phyloP scores from a whole-genome alignment of 2,797 vertebrate genomes.

The Oreochromis mossambicus region DNA sequence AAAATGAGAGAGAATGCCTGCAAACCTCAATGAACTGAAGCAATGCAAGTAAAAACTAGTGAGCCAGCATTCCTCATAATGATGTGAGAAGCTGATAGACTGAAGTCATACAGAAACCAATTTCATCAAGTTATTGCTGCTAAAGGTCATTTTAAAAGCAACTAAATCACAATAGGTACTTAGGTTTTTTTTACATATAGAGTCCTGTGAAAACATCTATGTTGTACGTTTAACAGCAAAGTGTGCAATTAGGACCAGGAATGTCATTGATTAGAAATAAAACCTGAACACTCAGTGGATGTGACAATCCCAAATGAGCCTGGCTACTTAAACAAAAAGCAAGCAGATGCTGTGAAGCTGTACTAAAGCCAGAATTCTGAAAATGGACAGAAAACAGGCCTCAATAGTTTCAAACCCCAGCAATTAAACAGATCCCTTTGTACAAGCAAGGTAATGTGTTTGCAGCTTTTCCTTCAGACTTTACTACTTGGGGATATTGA shows the following conservation, averaged over 20 bases:
- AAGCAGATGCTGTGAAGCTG: neutral
- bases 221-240: neutral
- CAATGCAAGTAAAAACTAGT: neutral
- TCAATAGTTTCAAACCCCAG: neutral
- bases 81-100: neutral
- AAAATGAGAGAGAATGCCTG: neutral
- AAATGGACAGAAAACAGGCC: neutral
- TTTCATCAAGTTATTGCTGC: neutral
- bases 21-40: neutral
- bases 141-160: neutral
- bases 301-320: neutral
- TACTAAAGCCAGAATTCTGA: neutral
- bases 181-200: neutral
- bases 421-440: neutral
- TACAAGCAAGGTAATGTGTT: neutral
- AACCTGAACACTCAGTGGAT: neutral
- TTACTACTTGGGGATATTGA: neutral
- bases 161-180: neutral
- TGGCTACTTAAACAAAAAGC: neutral
- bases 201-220: neutral
- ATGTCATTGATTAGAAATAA: neutral
- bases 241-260: neutral
- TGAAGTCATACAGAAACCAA: neutral
- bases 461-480: neutral
- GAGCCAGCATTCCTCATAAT: neutral